Evolutionary conservation across 1,140 invertebrate genomes (phyloP).

Genomic region (Tribolium castaneum): DNA sequence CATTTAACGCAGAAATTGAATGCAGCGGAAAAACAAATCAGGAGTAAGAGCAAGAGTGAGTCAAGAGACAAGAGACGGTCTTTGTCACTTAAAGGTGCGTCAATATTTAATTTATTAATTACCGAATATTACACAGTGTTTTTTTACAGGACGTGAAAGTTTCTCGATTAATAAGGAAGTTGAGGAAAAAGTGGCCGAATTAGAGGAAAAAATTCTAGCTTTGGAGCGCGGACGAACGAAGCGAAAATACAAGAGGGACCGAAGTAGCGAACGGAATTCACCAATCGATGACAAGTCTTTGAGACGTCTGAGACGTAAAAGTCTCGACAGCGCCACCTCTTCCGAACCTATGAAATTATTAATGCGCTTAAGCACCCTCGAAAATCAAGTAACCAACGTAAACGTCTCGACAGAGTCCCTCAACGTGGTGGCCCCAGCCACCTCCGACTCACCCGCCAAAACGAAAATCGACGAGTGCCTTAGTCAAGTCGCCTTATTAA

Average conservation of each 20-base stretch:
- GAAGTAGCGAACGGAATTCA: slow-evolving; percentile 58
- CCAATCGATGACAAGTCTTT: slow-evolving; percentile 67
- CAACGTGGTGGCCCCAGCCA: slow-evolving; percentile 61
- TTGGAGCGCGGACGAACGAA: slow-evolving; percentile 66
- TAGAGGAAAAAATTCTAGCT: slow-evolving; percentile 80
- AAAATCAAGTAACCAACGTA: slow-evolving; percentile 76
- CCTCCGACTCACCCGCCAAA: slow-evolving; percentile 60
- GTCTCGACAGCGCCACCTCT: slow-evolving; percentile 79
- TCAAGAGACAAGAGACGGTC: slow-evolving; percentile 82
- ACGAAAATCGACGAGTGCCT: slow-evolving; percentile 60
- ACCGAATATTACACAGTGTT: not conserved
- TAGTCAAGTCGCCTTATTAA: slow-evolving; percentile 51
- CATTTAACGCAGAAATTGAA: slow-evolving; percentile 85
- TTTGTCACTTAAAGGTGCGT: slow-evolving; percentile 80
- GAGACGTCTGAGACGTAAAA: slow-evolving; percentile 73
- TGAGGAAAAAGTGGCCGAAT: slow-evolving; percentile 82
- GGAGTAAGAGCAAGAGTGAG: slow-evolving; percentile 84
- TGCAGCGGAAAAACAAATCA: slow-evolving; percentile 84
- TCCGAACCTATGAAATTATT: slow-evolving; percentile 83
- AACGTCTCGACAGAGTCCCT: slow-evolving; percentile 69
- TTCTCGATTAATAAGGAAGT: slow-evolving; percentile 83
- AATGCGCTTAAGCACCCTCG: slow-evolving; percentile 77
- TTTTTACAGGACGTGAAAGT: slow-evolving; percentile 71
- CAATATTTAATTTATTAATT: not conserved
- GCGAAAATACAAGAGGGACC: slow-evolving; percentile 56